These are phyloP conservation scores for Ramazzottius varieornatus DNA, from an alignment of 2,888 invertebrate genomes.

Conservation along the genomic window DNA sequence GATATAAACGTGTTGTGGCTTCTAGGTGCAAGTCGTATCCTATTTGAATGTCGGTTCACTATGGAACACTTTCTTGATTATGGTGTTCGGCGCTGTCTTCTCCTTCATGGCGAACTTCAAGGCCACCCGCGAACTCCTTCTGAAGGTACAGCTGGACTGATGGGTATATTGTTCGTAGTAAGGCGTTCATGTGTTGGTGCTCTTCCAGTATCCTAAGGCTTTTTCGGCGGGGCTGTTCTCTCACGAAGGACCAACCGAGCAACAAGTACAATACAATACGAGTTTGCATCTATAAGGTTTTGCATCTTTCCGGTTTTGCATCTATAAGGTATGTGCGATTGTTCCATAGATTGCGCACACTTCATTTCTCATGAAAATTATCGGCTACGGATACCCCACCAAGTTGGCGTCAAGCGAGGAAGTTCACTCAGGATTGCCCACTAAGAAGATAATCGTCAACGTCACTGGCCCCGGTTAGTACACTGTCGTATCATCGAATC, in stretches of 20 bases:
- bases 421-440: constrained; percentile 32
- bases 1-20: no score
- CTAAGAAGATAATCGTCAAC: constrained; percentile 36
- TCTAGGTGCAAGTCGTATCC: constrained; percentile 25
- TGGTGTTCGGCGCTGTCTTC: constrained; percentile 35
- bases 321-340: constrained; percentile 20
- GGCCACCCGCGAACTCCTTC: constrained; percentile 35
- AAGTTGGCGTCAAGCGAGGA: constrained; percentile 32
- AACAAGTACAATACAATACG: constrained; percentile 19
- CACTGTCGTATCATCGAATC: background rate
- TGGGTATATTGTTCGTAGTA: no score
- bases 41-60: constrained; percentile 37
- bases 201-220: constrained; percentile 33
- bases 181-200: background rate
- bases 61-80: constrained; percentile 26
- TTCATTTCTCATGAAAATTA: constrained; percentile 38
- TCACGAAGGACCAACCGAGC: constrained; percentile 31
- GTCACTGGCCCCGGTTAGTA: constrained; percentile 30
- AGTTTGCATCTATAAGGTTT: background rate
- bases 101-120: constrained; percentile 33
- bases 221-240: constrained; percentile 44
- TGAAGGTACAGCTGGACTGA: constrained; percentile 21
- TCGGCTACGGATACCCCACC: constrained; percentile 51
- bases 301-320: background rate
- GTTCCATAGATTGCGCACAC: constrained; percentile 28